Evolutionary conservation across 2,113 vertebrate species (phyloP).

Genomic region (Eleginops maclovinus): DNA sequence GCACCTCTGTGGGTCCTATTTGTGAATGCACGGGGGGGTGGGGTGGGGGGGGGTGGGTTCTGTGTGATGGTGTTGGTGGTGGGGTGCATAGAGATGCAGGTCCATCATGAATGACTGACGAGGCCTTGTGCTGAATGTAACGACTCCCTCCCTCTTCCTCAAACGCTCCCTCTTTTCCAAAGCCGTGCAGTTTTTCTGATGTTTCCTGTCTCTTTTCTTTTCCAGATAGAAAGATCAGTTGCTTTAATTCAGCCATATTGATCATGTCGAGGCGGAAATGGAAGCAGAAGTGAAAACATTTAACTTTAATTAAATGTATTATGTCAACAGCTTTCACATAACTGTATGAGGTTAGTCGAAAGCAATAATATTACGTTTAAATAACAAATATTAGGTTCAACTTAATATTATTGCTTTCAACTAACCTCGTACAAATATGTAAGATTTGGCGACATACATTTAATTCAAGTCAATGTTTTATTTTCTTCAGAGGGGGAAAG

Average conservation of each 20-base stretch:
- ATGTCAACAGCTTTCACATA: too few species aligned
- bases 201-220: conserved; percentile 2
- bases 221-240: not conserved
- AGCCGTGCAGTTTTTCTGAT: conserved; percentile 32
- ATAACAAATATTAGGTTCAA: too few species aligned
- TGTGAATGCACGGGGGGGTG: conserved; percentile 44
- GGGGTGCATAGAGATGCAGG: conserved; percentile 90
- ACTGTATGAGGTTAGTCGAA: too few species aligned
- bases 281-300: conserved; percentile 32
- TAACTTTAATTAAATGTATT: too few species aligned
- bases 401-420: too few species aligned
- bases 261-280: conserved; percentile 26
- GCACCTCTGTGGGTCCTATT: conserved; percentile 73
- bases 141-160: conserved; percentile 75
- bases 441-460: too few species aligned
- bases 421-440: too few species aligned
- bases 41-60: not conserved
- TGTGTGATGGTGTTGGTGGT: not conserved
- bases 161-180: conserved; percentile 48
- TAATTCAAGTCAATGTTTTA: too few species aligned
- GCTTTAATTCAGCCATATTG: conserved; percentile 34
- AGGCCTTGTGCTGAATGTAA: conserved; percentile 56
- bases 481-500: conserved; percentile 72
- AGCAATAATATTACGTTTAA: too few species aligned
- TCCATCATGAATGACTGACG: conserved; percentile 92